phyloP scores from a whole-genome alignment of 2,797 vertebrate species.

The Echeneis naucrates region DNA sequence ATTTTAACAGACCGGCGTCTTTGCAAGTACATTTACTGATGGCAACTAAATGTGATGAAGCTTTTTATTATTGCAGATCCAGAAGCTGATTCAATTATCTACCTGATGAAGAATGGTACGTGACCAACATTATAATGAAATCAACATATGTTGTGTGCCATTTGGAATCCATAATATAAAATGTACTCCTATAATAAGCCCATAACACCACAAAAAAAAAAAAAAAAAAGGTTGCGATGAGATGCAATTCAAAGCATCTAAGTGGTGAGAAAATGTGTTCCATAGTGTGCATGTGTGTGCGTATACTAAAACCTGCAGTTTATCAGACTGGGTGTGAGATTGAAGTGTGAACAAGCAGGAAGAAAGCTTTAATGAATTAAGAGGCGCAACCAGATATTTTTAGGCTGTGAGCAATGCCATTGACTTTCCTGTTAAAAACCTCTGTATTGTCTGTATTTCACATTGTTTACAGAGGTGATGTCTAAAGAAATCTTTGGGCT shows the following conservation, averaged over 20 bases:
- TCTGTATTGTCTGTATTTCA: not conserved
- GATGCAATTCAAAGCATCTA: not conserved
- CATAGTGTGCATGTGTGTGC: not conserved
- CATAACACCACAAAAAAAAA: not conserved
- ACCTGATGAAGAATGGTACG: not conserved
- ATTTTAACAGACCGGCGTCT: not conserved
- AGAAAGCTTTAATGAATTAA: not conserved
- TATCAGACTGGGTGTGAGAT: constrained; percentile 37
- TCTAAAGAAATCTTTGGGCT: constrained; percentile 11
- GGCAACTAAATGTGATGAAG: not conserved
- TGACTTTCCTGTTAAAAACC: constrained; percentile 19
- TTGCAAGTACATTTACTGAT: not conserved
- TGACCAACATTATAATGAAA: not conserved
- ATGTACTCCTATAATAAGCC: rapidly evolving
- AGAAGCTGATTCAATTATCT: not conserved
- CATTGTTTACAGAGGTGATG: not conserved
- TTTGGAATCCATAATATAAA: not conserved
- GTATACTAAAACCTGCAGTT: constrained; percentile 18
- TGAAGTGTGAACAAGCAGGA: constrained; percentile 14
- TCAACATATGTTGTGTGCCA: not conserved
- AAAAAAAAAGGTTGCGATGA: not conserved
- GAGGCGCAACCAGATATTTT: constrained; percentile 20
- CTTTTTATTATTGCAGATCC: not conserved
- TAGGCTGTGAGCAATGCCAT: constrained; percentile 9
- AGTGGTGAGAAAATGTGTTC: constrained; percentile 12